phyloP scores from a whole-genome alignment of 2,113 vertebrate genomes.

The Dromaius novaehollandiae region DNA sequence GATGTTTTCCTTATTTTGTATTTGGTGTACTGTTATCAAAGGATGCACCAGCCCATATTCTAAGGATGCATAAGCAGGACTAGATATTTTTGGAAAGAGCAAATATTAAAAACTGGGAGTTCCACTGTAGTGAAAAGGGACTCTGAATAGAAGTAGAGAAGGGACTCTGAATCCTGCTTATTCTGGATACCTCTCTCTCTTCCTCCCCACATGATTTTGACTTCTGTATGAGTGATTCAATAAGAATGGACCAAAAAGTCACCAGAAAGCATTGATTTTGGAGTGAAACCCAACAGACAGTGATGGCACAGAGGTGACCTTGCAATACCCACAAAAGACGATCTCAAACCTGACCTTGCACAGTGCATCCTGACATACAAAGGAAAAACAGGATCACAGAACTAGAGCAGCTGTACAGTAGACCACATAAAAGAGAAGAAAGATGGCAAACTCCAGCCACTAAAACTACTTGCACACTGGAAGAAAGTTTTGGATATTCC shows the following conservation, averaged over 20 bases:
- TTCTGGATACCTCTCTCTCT: not conserved
- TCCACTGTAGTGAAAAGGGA: not conserved
- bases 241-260: not conserved
- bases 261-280: not conserved
- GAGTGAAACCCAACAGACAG: not conserved
- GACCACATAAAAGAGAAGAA: not conserved
- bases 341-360: not conserved
- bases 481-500: not conserved
- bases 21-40: rapidly evolving
- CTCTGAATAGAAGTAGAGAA: not conserved
- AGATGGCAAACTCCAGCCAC: not conserved
- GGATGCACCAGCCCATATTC: not conserved
- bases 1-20: not conserved
- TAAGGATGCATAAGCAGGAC: not conserved
- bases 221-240: not conserved
- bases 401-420: not conserved
- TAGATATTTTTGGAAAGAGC: not conserved
- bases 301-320: not conserved
- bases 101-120: not conserved
- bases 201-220: not conserved
- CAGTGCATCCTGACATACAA: not conserved
- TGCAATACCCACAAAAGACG: not conserved
- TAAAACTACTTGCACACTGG: not conserved
- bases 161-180: not conserved
- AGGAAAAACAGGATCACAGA: not conserved